phyloP scores from a whole-genome alignment of 2,888 invertebrate genomes.

The Microctonus aethiopoides region DNA sequence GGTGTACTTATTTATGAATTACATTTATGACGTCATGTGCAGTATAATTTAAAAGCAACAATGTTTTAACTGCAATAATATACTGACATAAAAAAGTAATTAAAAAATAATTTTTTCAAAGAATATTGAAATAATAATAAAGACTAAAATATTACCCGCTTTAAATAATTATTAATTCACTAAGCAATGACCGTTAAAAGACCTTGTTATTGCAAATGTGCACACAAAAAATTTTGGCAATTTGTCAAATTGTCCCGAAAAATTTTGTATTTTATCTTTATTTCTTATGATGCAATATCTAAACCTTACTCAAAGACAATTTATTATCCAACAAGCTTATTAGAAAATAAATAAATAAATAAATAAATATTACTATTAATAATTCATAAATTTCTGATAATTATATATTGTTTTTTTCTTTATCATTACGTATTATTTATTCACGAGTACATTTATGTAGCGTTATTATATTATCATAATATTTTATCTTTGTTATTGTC shows the following conservation, averaged over 20 bases:
- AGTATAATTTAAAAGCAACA: background rate
- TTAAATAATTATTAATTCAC: background rate
- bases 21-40: background rate
- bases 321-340: background rate
- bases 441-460: background rate
- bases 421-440: background rate
- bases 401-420: background rate
- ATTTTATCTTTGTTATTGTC: background rate
- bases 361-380: background rate
- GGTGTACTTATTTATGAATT: background rate
- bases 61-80: background rate
- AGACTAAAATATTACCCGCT: background rate
- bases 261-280: background rate
- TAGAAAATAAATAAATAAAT: background rate
- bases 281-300: background rate
- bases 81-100: background rate
- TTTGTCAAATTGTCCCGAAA: background rate
- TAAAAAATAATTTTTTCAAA: background rate
- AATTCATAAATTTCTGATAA: background rate
- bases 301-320: background rate
- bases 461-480: background rate
- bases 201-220: background rate
- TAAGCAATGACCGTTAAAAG: slow-evolving; percentile 2
- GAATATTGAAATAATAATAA: background rate
- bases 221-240: background rate